Evolutionary conservation across 2,113 vertebrate genomes (phyloP), one percentile per base, ranked within the genome.

Genomic region (Cephalopholis sonnerati): DNA sequence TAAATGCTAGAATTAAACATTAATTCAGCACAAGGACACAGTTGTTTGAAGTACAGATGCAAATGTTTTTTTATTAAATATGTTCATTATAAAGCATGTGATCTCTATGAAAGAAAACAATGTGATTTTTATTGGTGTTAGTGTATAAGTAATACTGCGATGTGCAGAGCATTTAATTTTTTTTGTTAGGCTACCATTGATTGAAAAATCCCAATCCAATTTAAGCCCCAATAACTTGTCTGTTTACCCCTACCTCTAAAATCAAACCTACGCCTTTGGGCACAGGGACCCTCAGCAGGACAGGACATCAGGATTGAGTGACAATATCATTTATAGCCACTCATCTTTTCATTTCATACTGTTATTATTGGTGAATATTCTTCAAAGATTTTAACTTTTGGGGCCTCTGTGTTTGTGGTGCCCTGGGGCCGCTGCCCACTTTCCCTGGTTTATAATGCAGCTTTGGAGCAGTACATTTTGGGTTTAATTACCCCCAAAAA

Each of bases 381-480:
- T 24, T 25, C 46, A 7, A 29, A 59, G 2, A 36, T 39, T 24
- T 36, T 18, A 7, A 54, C 17, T 18, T 54, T 25, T 41, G 1
- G 16, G 8, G 8, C 27, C 15, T 7, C 13, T 58, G 69, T 3
- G 0, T 32, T 70, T 70, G 50, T n/a, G 39, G 41, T 62, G 2
- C 10, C n/a, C 7, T 2, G 29, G 29, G 7, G 7, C 18, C 18
- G 46, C 15, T 53, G 8, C 22, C 9, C 8, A 51, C 8, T 63
- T 48, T 48, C 5, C n/a, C 41, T 36, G 6, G 9, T 24, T 67
- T 53, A 48, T 77, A 77, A 77, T 67, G 18, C 51, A 46, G 36
- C 24, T 18, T 44, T 24, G 39, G 53, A 39, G 44, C 62, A 44
- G 12, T 36, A 25, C 48, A 44, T 70, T 41, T 71, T 44, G 5